Evolutionary conservation across 2,797 vertebrate genomes (phyloP).

Genomic region (Atherinosoma microstoma): DNA sequence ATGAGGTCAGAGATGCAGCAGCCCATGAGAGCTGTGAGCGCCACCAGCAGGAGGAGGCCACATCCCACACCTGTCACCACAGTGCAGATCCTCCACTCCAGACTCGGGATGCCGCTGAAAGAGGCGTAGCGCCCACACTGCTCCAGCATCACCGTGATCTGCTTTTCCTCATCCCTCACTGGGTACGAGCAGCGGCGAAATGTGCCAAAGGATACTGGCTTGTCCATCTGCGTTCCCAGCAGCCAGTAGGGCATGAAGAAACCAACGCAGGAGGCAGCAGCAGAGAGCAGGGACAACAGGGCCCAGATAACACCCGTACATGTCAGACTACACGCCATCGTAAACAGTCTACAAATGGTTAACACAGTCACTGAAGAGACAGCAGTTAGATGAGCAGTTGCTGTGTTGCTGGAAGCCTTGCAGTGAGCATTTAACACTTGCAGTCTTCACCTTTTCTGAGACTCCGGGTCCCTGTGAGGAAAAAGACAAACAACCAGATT

Average conservation of each 20-base stretch:
- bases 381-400: slow-evolving; percentile 60
- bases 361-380: slow-evolving; percentile 57
- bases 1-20: slow-evolving; percentile 97
- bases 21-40: slow-evolving; percentile 94
- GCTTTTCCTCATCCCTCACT: slow-evolving; percentile 90
- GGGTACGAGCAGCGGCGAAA: slow-evolving; percentile 97
- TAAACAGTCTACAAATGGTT: slow-evolving; percentile 43
- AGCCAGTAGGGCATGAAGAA: slow-evolving; percentile 99
- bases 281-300: slow-evolving; percentile 92
- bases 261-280: slow-evolving; percentile 91
- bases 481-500: slow-evolving; percentile 40
- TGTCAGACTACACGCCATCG: slow-evolving; percentile 94
- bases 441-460: slow-evolving; percentile 72
- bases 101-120: slow-evolving; percentile 94
- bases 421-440: slow-evolving; percentile 64
- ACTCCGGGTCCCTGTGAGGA: slow-evolving; percentile 72
- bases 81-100: slow-evolving; percentile 96
- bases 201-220: slow-evolving; percentile 94
- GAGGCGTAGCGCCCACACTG: slow-evolving; percentile 97
- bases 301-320: slow-evolving; percentile 91
- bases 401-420: slow-evolving; percentile 51
- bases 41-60: slow-evolving; percentile 95
- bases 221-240: slow-evolving; percentile 93
- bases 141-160: slow-evolving; percentile 96
- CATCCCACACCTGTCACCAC: slow-evolving; percentile 95